Base-by-base conservation (phyloP, 2,888 invertebrate genomes). In the Xylota segnis region DNA sequence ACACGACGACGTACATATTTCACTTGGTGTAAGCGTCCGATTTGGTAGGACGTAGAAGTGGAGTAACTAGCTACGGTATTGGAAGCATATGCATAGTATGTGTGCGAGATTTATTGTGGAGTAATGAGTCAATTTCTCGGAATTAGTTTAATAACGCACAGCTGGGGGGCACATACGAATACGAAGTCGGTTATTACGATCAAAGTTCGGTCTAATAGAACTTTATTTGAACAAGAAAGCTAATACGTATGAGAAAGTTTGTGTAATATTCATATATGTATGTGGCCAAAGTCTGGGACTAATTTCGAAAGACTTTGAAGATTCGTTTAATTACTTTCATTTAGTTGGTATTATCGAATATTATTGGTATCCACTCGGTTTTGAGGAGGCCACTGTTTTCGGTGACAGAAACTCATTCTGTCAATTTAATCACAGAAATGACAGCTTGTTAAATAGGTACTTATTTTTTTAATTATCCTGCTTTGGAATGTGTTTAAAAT, bases 91-190 rank as follows among this genome's bases (percentile, higher is more conserved):
- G 5, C n/a, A n/a, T n/a, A n/a, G n/a, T n/a, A n/a, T 40, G 50
- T 40, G 40, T 18, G 9, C 9, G 27, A 29, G 52, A 40, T 43
- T 40, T 27, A 37, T 18, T 14, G 3, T 40, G 32, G 6, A 18
- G 61, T 54, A 61, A 27, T 52, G 29, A 50, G 59, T 50, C 50
- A 54, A 74, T 63, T 74, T 32, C 29, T 40, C 52, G 54, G 59
- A 59, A 59, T 59, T 40, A 59, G 59, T 66, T 40, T 63, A 27
- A 37, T 61, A 37, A 16, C 40, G 37, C 59, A 61, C 50, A 52
- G 50, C 14, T 52, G 50, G 40, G 37, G 52, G 12, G 34, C 37
- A 37, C 32, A 65, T 34, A 32, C 23, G 5, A 9, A 23, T 10
- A 29, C 14, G 6, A n/a, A 2, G 23, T 23, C 4, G 18, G 7